phyloP scores from a whole-genome alignment of 2,888 invertebrate genomes.

The Ariolimax columbianus region DNA sequence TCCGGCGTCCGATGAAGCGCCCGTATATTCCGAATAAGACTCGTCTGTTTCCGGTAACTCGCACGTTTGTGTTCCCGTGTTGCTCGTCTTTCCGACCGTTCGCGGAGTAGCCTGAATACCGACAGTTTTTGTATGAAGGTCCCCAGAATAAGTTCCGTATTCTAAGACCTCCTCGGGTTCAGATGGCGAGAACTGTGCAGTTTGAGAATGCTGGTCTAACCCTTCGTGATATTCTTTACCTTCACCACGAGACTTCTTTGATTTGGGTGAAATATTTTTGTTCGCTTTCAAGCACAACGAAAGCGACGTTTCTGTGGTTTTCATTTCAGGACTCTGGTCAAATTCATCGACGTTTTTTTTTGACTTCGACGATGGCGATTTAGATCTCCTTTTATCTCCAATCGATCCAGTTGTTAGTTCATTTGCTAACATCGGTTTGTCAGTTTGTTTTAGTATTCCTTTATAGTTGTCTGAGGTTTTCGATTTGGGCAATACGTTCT shows the following conservation, averaged over 20 bases:
- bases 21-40: background rate
- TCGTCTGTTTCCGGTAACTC: background rate
- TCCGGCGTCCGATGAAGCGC: slow-evolving; percentile 2
- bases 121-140: slow-evolving; percentile 43
- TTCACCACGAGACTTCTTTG: slow-evolving; percentile 26
- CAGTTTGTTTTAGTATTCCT: slow-evolving; percentile 44
- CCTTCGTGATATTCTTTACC: background rate
- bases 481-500: slow-evolving; percentile 43
- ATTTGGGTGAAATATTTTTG: slow-evolving; percentile 41
- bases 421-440: background rate
- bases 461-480: slow-evolving; percentile 47
- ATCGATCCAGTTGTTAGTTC: background rate
- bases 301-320: slow-evolving; percentile 13
- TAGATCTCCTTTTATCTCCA: slow-evolving; percentile 26
- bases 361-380: slow-evolving; percentile 44
- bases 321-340: slow-evolving; percentile 24
- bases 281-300: slow-evolving; percentile 42
- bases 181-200: background rate
- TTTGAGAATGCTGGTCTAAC: background rate
- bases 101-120: slow-evolving; percentile 40
- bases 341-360: slow-evolving; percentile 24
- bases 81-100: slow-evolving; percentile 41
- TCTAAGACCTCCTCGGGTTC: background rate
- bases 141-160: slow-evolving; percentile 5
- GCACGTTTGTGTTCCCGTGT: slow-evolving; percentile 47